Evolutionary conservation across 2,888 invertebrate species (phyloP).

Genomic region (Sisyra terminalis): DNA sequence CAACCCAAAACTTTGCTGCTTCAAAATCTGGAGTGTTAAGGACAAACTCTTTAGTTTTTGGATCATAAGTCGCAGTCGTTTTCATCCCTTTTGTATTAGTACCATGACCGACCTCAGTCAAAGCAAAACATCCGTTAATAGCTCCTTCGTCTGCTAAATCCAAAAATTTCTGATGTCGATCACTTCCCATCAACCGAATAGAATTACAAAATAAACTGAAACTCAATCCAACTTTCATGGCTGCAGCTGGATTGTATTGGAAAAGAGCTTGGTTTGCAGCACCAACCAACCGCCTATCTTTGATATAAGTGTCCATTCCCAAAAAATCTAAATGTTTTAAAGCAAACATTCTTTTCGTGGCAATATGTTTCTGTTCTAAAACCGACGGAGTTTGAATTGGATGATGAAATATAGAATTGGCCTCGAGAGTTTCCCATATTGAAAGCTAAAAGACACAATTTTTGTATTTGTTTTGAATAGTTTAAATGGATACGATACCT

Average conservation of each 20-base stretch:
- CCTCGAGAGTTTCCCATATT: slow-evolving; percentile 38
- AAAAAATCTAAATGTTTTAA: slow-evolving; percentile 45
- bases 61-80: slow-evolving; percentile 69
- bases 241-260: slow-evolving; percentile 41
- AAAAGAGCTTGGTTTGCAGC: slow-evolving; percentile 35
- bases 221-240: slow-evolving; percentile 46
- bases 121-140: slow-evolving; percentile 56
- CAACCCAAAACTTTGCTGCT: slow-evolving; percentile 74
- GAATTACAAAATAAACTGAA: slow-evolving; percentile 49
- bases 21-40: slow-evolving; percentile 61
- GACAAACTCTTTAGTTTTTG: slow-evolving; percentile 51
- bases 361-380: slow-evolving; percentile 37
- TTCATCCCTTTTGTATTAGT: slow-evolving; percentile 79
- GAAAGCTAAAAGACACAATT: slow-evolving; percentile 27
- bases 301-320: slow-evolving; percentile 31
- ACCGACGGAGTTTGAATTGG: slow-evolving; percentile 29
- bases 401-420: slow-evolving; percentile 39
- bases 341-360: slow-evolving; percentile 40
- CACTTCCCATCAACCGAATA: slow-evolving; percentile 44
- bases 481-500: slow-evolving; percentile 22
- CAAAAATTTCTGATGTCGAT: slow-evolving; percentile 39
- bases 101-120: slow-evolving; percentile 84
- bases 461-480: no score
- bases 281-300: slow-evolving; percentile 28
- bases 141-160: slow-evolving; percentile 24